Evolutionary conservation across 1,140 invertebrate genomes (phyloP).

Genomic region (Melanaphis sacchari): DNA sequence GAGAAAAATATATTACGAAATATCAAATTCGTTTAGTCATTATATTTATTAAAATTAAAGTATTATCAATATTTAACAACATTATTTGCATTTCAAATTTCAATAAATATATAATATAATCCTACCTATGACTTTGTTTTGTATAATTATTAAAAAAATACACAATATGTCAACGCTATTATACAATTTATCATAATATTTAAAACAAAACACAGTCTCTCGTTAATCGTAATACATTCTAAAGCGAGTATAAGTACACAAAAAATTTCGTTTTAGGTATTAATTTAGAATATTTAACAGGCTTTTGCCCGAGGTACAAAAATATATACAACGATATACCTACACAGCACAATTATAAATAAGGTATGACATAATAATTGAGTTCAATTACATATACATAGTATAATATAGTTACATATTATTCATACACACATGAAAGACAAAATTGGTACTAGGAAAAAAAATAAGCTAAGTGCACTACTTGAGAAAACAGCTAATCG

Average conservation of each 20-base stretch:
- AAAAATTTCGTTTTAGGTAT: neutral
- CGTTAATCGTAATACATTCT: neutral
- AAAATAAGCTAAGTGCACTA: neutral
- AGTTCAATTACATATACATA: neutral
- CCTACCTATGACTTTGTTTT: slow-evolving; percentile 17
- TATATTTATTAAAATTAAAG: slow-evolving; percentile 37
- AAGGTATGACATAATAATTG: neutral
- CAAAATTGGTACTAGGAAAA: neutral
- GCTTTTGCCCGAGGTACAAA: neutral
- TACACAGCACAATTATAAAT: neutral
- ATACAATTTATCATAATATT: neutral
- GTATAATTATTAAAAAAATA: slow-evolving; percentile 42
- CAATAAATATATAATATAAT: neutral
- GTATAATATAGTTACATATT: neutral
- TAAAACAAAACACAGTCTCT: slow-evolving; percentile 26
- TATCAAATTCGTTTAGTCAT: neutral
- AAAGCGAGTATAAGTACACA: neutral
- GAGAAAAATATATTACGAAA: neutral
- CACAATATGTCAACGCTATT: neutral
- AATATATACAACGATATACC: neutral
- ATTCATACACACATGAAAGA: neutral
- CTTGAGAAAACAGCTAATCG: neutral
- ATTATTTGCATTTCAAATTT: neutral
- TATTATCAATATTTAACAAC: slow-evolving; percentile 36
- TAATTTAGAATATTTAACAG: slow-evolving; percentile 28